Conservation (phyloP, 1,140 invertebrate genomes). For the Contarinia nasturtii region DNA sequence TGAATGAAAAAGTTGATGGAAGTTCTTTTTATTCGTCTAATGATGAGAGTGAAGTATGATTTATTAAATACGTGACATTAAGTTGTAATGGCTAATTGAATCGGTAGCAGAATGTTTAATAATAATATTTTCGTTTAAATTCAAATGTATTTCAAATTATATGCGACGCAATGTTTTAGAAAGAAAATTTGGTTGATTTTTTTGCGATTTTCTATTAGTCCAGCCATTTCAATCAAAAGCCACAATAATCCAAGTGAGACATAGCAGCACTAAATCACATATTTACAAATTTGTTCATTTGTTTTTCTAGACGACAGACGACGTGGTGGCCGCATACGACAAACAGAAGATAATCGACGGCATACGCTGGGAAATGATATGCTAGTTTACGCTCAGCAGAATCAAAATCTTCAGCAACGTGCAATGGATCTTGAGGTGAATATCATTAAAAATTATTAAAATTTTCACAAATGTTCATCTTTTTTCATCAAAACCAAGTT, state of each 20-base stretch:
- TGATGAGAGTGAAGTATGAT: neutral
- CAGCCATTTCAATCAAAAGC: too few relatives aligned
- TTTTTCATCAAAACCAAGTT: too few relatives aligned
- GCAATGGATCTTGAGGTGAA: conserved; percentile 53
- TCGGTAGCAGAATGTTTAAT: too few relatives aligned
- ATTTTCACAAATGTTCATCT: conserved; percentile 5
- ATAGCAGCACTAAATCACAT: too few relatives aligned
- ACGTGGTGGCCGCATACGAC: conserved; percentile 24
- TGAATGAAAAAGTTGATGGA: neutral
- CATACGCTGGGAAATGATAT: conserved; percentile 45
- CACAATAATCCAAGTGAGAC: too few relatives aligned
- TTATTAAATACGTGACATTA: neutral
- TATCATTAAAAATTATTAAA: conserved; percentile 3
- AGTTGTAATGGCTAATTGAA: neutral
- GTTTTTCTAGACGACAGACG: conserved; percentile 23
- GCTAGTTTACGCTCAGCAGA: conserved; percentile 35
- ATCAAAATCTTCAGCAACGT: conserved; percentile 30
- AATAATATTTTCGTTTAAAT: too few relatives aligned
- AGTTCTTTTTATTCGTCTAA: neutral
- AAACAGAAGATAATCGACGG: conserved; percentile 43
- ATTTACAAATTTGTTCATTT: neutral
- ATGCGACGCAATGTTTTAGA: too few relatives aligned
- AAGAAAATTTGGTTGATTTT: too few relatives aligned
- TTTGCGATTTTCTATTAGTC: too few relatives aligned
- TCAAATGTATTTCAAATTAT: too few relatives aligned